Base-by-base conservation (phyloP, 1,140 invertebrate species). In the Amphibalanus amphitrite region DNA sequence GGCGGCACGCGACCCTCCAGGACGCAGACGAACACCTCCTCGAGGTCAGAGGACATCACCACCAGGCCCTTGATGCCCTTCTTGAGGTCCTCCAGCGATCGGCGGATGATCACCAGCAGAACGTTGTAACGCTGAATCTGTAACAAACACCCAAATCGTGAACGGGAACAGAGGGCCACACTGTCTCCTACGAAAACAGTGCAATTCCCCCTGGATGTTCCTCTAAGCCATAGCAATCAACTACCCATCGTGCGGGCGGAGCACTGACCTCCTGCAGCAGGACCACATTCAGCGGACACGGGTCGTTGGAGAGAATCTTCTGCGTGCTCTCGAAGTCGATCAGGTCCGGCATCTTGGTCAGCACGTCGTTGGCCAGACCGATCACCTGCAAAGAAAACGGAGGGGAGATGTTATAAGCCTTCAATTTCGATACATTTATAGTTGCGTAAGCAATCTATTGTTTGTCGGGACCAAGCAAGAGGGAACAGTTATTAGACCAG, bases 21-120 rank as follows among this genome's bases (percentile, higher is more conserved):
- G 74, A 97, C 91, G 71, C 90, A 90, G 23, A 86, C 85, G 33
- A 90, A 85, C 4, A 97, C 89, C 79, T 92, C 90, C 80, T 97
- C 95, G n/a, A 95, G 85, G 72, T 92, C 88, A 30, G 79, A 72
- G 25, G 81, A 69, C 28, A 73, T 29, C 29, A 67, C 17, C 71
- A 25, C 26, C 23, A 33, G 23, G 73, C 72, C 70, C 29, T 40
- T 69, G 17, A 75, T 67, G 15, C 72, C 75, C 59, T 72, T 75
- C 28, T 75, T 69, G 33, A 76, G 71, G 28, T 74, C 72, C n/a
- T 71, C 70, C 8, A 76, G 72, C 71, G 80, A 82, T 40, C 74
- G 74, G 30, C 80, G 74, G 67, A 85, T 81, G 8, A 78, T 79
- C n/a, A 72, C 72, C 30, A 84, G 76, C 13, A 85, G 78, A 1